A percentile compares a stretch with the other conserved stretches of the same genome.
Evolutionary conservation across 2,797 vertebrate species (phyloP).

Genomic region (Galaxias olidus): DNA sequence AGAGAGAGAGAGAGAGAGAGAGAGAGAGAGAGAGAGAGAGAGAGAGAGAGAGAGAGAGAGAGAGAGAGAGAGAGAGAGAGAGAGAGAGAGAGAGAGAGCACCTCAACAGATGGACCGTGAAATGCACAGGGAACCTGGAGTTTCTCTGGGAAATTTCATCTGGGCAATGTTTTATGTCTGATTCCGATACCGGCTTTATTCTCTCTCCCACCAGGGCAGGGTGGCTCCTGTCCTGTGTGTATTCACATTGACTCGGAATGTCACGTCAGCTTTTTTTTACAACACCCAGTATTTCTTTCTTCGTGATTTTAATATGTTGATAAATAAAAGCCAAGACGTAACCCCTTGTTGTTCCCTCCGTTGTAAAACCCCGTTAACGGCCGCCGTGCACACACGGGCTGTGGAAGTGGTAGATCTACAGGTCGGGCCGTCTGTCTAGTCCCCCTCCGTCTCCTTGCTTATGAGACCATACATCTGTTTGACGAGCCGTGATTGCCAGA

Average conservation of each 20-base stretch:
- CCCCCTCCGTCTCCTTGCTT: background rate
- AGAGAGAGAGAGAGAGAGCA: too few relatives aligned
- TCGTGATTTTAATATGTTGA: background rate
- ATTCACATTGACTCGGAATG: background rate
- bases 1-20: too few relatives aligned
- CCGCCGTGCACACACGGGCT: background rate
- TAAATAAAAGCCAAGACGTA: background rate
- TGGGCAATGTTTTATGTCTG: background rate
- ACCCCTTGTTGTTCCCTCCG: background rate
- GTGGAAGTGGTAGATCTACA: slow-evolving; percentile 2
- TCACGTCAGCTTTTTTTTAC: background rate
- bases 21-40: too few relatives aligned
- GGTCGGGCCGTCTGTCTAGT: background rate
- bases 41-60: too few relatives aligned
- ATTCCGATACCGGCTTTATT: background rate
- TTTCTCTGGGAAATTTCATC: background rate
- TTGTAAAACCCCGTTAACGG: background rate
- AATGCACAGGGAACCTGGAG: slow-evolving; percentile 8
- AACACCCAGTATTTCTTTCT: background rate
- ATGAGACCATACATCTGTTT: slow-evolving; percentile 4
- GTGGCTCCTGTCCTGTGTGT: background rate
- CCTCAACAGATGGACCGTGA: slow-evolving; percentile 9
- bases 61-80: too few relatives aligned
- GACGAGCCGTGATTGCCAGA: slow-evolving; percentile 1
- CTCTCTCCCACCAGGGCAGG: background rate